Evolutionary conservation across 2,888 invertebrate species (phyloP).

Genomic region (Trissonchulus latispiculum): DNA sequence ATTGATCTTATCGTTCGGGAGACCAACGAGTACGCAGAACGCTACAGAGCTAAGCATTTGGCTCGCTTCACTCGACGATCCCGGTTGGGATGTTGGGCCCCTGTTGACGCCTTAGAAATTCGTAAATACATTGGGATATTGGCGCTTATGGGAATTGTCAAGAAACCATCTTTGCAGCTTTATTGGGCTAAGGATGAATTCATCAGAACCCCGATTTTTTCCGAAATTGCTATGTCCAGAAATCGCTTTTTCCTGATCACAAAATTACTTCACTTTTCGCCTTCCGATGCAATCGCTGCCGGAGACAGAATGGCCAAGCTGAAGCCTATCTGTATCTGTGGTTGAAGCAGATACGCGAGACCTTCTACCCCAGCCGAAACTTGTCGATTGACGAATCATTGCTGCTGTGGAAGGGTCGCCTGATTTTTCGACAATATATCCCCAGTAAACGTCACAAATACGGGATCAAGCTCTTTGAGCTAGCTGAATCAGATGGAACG

Average conservation of each 20-base stretch:
- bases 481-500: conserved; percentile 2
- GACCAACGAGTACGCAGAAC: conserved; percentile 10
- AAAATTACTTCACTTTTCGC: conserved; percentile 6
- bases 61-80: not conserved
- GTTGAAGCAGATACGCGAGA: not conserved
- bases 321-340: not conserved
- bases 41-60: not conserved
- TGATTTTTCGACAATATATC: conserved; percentile 13
- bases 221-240: not conserved
- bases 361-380: not conserved
- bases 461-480: not conserved
- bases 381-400: conserved; percentile 14
- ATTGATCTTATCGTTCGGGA: conserved; percentile 3
- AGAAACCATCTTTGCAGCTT: not conserved
- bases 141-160: not conserved
- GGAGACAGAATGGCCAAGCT: not conserved
- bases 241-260: not conserved
- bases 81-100: not conserved
- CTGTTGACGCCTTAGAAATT: not conserved
- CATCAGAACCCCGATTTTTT: not conserved
- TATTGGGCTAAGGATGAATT: not conserved
- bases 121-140: not conserved
- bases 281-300: not conserved
- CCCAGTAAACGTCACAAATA: conserved; percentile 14
- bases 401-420: conserved; percentile 13